phyloP scores from a whole-genome alignment of 2,797 vertebrate species.

The Spheniscus humboldti region DNA sequence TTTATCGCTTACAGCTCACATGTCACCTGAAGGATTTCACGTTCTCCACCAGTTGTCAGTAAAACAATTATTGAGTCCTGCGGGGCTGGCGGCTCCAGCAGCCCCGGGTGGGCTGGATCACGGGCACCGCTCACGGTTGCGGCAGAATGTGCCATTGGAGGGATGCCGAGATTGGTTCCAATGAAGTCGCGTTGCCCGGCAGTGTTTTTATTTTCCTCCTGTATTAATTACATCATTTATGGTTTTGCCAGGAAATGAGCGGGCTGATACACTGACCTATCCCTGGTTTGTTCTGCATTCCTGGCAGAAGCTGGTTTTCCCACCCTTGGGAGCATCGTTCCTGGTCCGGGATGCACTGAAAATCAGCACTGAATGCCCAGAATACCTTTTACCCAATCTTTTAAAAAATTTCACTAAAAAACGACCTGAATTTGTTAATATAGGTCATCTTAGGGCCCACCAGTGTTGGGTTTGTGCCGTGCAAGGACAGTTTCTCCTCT shows the following conservation, averaged over 20 bases:
- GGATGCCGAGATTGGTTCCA: fast-evolving
- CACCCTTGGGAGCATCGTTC: background rate
- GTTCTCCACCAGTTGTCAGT: fast-evolving
- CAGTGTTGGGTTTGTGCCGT: fast-evolving
- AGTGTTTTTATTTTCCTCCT: background rate
- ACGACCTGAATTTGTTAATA: background rate
- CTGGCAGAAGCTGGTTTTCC: background rate
- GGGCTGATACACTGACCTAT: background rate
- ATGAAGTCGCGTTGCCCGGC: fast-evolving
- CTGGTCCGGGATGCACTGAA: background rate
- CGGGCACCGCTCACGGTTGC: fast-evolving
- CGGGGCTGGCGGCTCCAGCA: background rate
- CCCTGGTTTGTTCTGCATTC: background rate
- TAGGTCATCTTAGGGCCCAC: background rate
- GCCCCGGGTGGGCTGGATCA: background rate
- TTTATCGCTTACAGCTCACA: background rate
- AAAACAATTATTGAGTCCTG: background rate
- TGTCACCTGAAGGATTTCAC: background rate
- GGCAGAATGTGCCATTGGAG: fast-evolving
- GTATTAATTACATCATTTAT: background rate
- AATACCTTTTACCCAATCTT: background rate
- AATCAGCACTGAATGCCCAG: background rate
- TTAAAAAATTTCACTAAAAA: background rate
- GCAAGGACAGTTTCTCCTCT: background rate
- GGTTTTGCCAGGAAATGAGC: background rate